These are phyloP conservation scores for Cheumatopsyche charites DNA, from an alignment of 1,140 invertebrate genomes.

Conservation along the genomic window DNA sequence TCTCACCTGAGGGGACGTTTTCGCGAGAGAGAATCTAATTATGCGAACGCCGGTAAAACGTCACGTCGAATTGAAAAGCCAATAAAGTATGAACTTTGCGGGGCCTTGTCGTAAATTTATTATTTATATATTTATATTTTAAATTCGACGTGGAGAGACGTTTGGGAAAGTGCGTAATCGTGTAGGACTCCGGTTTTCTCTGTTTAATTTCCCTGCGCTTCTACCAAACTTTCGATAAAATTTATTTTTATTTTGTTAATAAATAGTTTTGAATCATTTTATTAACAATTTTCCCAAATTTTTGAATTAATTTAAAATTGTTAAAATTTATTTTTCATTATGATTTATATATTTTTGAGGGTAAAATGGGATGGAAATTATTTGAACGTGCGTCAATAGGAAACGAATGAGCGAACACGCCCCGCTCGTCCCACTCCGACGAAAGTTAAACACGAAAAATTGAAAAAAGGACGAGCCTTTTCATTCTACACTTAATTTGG, in stretches of 20 bases:
- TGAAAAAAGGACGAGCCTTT: constrained; percentile 24
- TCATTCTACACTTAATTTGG: constrained; percentile 20
- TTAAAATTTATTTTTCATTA: too few species aligned
- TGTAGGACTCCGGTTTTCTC: too few species aligned
- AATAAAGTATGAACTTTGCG: constrained; percentile 31
- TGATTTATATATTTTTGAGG: too few species aligned
- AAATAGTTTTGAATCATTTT: too few species aligned
- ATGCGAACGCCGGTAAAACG: constrained; percentile 1
- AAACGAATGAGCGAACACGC: neutral
- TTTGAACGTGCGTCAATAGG: constrained; percentile 17
- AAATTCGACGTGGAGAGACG: too few species aligned
- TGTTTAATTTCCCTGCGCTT: too few species aligned
- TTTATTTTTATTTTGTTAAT: too few species aligned
- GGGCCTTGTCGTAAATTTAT: neutral
- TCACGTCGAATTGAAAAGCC: constrained; percentile 32
- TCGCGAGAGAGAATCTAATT: constrained; percentile 21
- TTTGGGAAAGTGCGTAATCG: too few species aligned
- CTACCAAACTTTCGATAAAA: too few species aligned
- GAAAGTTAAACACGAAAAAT: constrained; percentile 22
- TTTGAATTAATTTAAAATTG: too few species aligned
- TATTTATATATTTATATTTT: neutral
- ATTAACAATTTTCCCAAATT: too few species aligned
- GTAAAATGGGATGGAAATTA: neutral
- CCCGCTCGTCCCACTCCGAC: too few species aligned
- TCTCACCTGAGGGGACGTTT: constrained; percentile 6